Evolutionary conservation across 2,113 vertebrate genomes (phyloP).

Genomic region (Tauraco erythrolophus): DNA sequence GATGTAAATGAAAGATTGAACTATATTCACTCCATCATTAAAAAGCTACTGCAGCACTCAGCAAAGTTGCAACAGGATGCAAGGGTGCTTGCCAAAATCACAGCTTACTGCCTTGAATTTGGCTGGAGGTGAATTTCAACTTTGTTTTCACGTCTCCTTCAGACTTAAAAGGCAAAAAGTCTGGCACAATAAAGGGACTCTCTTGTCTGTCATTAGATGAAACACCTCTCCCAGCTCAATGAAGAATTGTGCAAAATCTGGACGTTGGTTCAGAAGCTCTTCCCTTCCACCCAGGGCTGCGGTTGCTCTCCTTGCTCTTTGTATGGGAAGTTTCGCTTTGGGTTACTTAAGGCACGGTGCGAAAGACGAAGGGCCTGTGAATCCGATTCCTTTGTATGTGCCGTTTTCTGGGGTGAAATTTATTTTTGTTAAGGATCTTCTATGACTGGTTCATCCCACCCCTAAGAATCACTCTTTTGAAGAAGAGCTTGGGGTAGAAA

Average conservation of each 20-base stretch:
- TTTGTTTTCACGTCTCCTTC: conserved; percentile 9
- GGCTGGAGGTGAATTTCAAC: conserved; percentile 32
- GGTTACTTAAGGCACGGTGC: neutral
- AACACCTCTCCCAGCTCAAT: neutral
- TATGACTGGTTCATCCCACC: neutral
- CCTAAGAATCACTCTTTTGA: neutral
- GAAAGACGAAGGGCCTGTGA: neutral
- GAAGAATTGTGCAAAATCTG: neutral
- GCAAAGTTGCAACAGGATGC: neutral
- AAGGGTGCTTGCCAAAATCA: neutral
- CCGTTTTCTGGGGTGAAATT: neutral
- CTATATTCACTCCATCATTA: neutral
- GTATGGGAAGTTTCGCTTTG: neutral
- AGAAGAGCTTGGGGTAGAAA: neutral
- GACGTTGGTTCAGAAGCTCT: neutral
- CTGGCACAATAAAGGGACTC: neutral
- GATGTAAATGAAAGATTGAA: neutral
- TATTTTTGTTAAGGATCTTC: neutral
- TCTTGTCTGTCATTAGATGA: conserved; percentile 4
- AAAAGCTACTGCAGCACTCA: neutral
- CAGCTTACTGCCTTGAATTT: neutral
- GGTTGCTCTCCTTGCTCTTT: neutral
- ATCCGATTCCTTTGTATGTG: neutral
- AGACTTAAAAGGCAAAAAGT: conserved; percentile 10
- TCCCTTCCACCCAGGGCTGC: neutral